phyloP scores from a whole-genome alignment of 2,797 vertebrate genomes.

The Denticeps clupeoides region DNA sequence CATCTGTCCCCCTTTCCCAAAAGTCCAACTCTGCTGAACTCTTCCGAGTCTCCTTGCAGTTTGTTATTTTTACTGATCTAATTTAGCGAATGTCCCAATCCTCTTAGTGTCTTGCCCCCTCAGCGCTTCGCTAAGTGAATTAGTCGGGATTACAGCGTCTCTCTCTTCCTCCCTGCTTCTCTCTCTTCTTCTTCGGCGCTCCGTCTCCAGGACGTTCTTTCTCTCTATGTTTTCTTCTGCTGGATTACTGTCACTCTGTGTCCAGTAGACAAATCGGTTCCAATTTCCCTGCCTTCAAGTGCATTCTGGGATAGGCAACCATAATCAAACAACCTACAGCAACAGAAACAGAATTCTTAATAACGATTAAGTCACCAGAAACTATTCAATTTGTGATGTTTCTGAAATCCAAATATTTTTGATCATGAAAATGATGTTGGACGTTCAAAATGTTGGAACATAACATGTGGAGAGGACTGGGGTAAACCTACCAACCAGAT shows the following conservation, averaged over 20 bases:
- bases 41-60: conserved; percentile 45
- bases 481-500: no score
- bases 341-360: no score
- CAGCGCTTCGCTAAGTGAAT: conserved; percentile 74
- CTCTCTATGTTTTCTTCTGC: background rate
- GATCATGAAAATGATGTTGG: no score
- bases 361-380: no score
- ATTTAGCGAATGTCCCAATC: conserved; percentile 84
- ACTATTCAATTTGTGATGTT: no score
- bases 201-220: background rate
- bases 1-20: conserved; percentile 7
- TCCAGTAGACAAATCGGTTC: conserved; percentile 39
- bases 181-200: conserved; percentile 14
- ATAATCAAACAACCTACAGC: conserved; percentile 43
- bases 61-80: conserved; percentile 74
- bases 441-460: no score
- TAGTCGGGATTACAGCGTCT: conserved; percentile 66
- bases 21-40: conserved; percentile 7
- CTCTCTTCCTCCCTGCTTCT: conserved; percentile 24
- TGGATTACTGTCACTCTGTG: background rate
- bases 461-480: no score
- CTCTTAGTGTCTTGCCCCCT: conserved; percentile 68
- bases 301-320: conserved; percentile 24
- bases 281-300: conserved; percentile 33
- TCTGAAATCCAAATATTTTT: no score